These are phyloP conservation scores for Pristionchus exspectatus DNA, from an alignment of 2,888 invertebrate genomes.

Conservation along the genomic window DNA sequence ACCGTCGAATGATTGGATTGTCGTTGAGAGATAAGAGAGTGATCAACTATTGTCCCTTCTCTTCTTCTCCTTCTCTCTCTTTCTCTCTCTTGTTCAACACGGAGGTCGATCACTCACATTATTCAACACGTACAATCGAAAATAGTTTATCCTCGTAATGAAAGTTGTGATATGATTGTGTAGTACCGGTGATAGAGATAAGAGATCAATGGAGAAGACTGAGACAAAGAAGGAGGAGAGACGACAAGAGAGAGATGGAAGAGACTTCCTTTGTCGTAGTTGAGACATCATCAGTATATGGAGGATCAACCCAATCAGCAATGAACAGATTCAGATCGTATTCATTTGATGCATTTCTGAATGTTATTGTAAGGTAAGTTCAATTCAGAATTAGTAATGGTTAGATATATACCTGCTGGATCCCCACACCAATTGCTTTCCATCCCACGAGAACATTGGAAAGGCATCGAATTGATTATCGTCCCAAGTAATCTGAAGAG, in stretches of 20 bases:
- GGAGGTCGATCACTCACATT: background rate
- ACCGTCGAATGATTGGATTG: background rate
- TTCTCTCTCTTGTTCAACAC: background rate
- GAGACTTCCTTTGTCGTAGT: background rate
- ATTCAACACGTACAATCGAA: background rate
- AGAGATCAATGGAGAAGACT: constrained; percentile 24
- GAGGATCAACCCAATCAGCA: constrained; percentile 73
- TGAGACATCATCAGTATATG: background rate
- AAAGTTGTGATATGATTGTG: constrained; percentile 3
- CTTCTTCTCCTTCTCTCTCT: background rate
- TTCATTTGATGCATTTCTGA: constrained; percentile 63
- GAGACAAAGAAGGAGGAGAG: constrained; percentile 16
- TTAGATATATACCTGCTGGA: constrained; percentile 55
- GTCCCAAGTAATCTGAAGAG: constrained; percentile 68
- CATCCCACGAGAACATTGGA: constrained; percentile 75
- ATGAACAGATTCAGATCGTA: constrained; percentile 74
- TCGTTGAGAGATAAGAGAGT: background rate
- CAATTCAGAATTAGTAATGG: background rate
- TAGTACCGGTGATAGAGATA: background rate
- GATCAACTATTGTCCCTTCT: background rate
- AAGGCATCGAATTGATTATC: constrained; percentile 74
- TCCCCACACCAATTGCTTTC: constrained; percentile 71
- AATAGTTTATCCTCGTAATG: background rate
- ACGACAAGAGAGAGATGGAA: constrained; percentile 8
- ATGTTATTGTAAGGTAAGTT: constrained; percentile 14